Base-by-base conservation (phyloP, 2,113 vertebrate species). In the Corydoras maculifer region DNA sequence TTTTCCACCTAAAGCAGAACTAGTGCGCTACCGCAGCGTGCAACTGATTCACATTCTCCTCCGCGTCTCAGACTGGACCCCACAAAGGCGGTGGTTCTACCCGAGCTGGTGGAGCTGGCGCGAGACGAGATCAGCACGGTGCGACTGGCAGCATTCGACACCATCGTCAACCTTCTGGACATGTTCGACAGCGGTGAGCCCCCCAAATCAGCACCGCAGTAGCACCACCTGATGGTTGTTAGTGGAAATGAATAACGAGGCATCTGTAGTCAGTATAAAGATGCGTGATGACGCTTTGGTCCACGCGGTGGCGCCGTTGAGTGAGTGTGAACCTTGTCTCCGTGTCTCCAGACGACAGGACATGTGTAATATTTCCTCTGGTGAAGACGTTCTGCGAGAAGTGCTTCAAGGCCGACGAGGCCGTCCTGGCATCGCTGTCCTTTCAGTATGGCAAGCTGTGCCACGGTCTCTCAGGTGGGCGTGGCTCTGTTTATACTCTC, bases 391-490 rank as follows among this genome's bases (percentile, higher is more conserved):
- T 94, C 83, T 94, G 93, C 84, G 92, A 94, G 84, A 93, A 93
- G 70, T 93, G 91, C 78, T 93, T 94, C 84, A 93, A 93, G 86
- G 88, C 88, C 25, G 94, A 97, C 64, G 92, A 96, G 81, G 91
- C 91, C 7, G 86, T 94, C 68, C 81, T 94, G 71, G 85, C 92
- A 62, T 94, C 94, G 14, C 85, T 98, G 83, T 96, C 95, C 2
- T 94, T 93, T 75, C 91, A 96, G 82, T 91, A 94, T 84, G 94
- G 94, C 76, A 95, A 94, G 81, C 88, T 98, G 4, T 97, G 94
- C 81, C 93, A 92, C 49, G 93, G 93, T 81, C 86, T 98, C 60
- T 92, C 93, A 84, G 95, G 95, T 98, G 35, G 77, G 82, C 29
- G 30, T 9, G 29, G 10, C 43, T 12, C 43, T 48, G 18, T 29